Base-by-base conservation (phyloP, 2,797 vertebrate species). In the Oreochromis grahami region DNA sequence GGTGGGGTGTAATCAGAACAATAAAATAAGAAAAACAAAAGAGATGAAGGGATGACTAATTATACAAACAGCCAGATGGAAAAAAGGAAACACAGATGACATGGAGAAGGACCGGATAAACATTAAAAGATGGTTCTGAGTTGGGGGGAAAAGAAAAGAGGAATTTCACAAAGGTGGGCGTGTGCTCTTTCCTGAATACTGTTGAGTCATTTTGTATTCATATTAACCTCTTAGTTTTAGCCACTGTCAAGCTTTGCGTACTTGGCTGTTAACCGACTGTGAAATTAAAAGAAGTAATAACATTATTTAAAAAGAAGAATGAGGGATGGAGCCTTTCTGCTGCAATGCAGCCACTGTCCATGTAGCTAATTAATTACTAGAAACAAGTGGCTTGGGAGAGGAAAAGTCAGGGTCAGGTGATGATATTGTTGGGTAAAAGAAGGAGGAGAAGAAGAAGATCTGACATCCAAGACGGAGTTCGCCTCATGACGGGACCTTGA, bases 221-320 rank as follows among this genome's bases (percentile, higher is more conserved):
- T 83, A 76, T 78, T 85, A 68, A 84, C 80, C 78, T 90, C 79
- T 68, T 56, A 19, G 70, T 81, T 86, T 32, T 48, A 78, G 26
- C 51, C 38, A 21, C 48, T 70, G 74, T 88, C 85, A 68, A 83
- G 81, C 79, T 87, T 89, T 83, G 85, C 76, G 51, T 84, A 83
- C 81, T 88, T 48, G 52, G 76, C 81, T 76, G 87, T 85, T 83
- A 90, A 91, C 86, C 87, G 82, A 87, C 80, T 89, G 77, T 92
- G 89, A 93, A 93, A 93, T 91, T 84, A 88, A 90, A 85, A 84
- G 55, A 87, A 83, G 84, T 88, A 84, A 89, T 78, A 86, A 78
- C 74, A 83, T 78, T 84, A 85, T 87, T 86, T 87, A 78, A 84
- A 87, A 89, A 65, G 41, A 9, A 14, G 88, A 80, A 48, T 86